A percentile compares a stretch with the other conserved stretches of the same genome.
Conservation (phyloP, 1,140 invertebrate genomes). For the Lamellibrachia luymesi region DNA sequence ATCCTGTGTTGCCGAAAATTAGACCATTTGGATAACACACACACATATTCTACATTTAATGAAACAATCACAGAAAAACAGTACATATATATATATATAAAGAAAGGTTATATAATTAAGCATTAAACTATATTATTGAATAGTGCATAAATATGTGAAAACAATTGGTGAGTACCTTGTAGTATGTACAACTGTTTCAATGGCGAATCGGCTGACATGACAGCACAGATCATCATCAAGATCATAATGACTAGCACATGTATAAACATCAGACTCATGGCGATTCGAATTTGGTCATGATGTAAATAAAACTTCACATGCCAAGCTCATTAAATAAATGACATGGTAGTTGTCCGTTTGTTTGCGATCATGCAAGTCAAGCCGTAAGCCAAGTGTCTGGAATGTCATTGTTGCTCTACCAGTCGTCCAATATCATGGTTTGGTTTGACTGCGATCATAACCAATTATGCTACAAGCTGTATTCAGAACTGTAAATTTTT, state of each 20-base stretch:
- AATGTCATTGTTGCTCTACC: not conserved
- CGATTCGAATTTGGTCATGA: not conserved
- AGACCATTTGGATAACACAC: not conserved
- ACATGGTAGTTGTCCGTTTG: not conserved
- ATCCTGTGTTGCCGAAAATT: not conserved
- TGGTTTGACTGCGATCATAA: not conserved
- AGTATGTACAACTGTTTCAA: not conserved
- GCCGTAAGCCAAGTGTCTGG: no score
- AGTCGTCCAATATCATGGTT: not conserved
- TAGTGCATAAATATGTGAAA: not conserved
- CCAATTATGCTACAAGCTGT: not conserved
- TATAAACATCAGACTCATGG: not conserved
- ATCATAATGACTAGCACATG: no score
- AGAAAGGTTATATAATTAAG: not conserved
- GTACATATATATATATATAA: not conserved
- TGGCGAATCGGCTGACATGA: not conserved
- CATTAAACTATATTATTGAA: not conserved
- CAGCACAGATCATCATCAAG: no score
- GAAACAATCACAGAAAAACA: not conserved
- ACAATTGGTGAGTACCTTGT: not conserved
- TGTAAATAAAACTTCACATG: not conserved
- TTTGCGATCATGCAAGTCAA: not conserved
- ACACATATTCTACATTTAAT: not conserved
- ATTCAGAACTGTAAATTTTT: not conserved
- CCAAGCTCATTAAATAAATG: not conserved